phyloP scores from a whole-genome alignment of 2,113 vertebrate genomes.

The Epinephelus cyanopodus region DNA sequence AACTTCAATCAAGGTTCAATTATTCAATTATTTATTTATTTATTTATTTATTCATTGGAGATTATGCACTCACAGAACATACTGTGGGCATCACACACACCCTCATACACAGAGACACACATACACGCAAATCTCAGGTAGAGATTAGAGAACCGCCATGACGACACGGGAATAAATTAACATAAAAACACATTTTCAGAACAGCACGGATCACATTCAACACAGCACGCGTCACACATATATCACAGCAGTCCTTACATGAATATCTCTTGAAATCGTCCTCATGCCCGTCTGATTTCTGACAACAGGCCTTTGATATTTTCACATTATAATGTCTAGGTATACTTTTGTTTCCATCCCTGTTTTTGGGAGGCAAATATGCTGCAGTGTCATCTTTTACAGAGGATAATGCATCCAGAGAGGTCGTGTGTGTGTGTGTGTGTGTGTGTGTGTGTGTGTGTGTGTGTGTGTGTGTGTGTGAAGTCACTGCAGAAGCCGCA shows the following conservation, averaged over 20 bases:
- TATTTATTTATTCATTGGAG: background rate
- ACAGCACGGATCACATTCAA: slow-evolving; percentile 13
- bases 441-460: background rate
- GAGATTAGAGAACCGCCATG: slow-evolving; percentile 12
- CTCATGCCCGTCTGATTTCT: slow-evolving; percentile 22
- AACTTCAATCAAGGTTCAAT: slow-evolving; percentile 7
- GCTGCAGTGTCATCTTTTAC: background rate
- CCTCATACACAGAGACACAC: slow-evolving; percentile 4
- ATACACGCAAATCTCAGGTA: background rate
- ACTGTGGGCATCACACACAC: slow-evolving; percentile 14
- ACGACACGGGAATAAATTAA: slow-evolving; percentile 38
- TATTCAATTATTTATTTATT: slow-evolving; percentile 30
- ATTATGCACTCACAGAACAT: slow-evolving; percentile 24
- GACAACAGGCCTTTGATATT: background rate
- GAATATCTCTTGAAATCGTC: slow-evolving; percentile 32
- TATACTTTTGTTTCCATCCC: background rate
- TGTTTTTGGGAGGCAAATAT: background rate
- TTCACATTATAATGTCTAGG: background rate
- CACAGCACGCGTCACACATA: slow-evolving; percentile 17
- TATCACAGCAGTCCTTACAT: slow-evolving; percentile 29
- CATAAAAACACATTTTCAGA: slow-evolving; percentile 18
- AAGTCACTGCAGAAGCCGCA: slow-evolving; percentile 78
- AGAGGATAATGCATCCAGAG: background rate
- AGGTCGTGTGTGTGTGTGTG: background rate
- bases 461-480: background rate